These are phyloP conservation scores for Halesus radiatus DNA, from an alignment of 1,140 invertebrate genomes.

Conservation along the genomic window DNA sequence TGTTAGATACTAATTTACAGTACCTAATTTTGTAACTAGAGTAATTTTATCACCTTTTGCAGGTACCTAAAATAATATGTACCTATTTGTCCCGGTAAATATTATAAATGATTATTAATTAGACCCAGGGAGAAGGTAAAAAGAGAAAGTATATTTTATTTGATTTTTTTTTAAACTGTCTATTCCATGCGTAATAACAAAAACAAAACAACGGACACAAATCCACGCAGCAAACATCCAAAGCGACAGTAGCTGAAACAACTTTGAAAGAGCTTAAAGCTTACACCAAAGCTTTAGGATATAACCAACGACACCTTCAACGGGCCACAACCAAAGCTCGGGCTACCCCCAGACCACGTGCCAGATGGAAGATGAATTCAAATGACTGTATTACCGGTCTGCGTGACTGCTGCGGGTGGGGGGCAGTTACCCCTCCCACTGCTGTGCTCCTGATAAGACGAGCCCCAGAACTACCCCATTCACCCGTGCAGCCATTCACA, in stretches of 20 bases:
- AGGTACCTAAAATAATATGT: too few relatives aligned
- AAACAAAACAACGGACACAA: too few relatives aligned
- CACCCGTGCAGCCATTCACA: not conserved
- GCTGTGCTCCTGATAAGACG: not conserved
- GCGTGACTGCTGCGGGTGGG: constrained; percentile 7
- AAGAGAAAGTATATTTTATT: too few relatives aligned
- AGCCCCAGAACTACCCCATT: constrained; percentile 1
- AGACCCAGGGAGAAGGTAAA: too few relatives aligned
- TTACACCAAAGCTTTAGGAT: not conserved
- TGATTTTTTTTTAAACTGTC: too few relatives aligned
- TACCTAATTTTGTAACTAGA: too few relatives aligned
- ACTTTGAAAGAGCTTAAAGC: constrained; percentile 15
- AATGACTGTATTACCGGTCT: constrained; percentile 22
- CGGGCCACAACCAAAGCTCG: not conserved
- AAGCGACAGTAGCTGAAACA: not conserved
- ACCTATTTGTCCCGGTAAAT: too few relatives aligned
- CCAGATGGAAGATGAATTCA: constrained; percentile 20
- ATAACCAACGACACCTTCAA: too few relatives aligned
- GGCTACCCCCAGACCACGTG: not conserved
- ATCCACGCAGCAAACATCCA: not conserved
- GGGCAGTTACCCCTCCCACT: not conserved
- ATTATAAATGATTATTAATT: too few relatives aligned
- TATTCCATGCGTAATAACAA: too few relatives aligned
- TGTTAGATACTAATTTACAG: too few relatives aligned
- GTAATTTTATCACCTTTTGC: too few relatives aligned